Evolutionary conservation across 2,888 invertebrate species (phyloP).

Genomic region (Lasioglossum pauxillum): DNA sequence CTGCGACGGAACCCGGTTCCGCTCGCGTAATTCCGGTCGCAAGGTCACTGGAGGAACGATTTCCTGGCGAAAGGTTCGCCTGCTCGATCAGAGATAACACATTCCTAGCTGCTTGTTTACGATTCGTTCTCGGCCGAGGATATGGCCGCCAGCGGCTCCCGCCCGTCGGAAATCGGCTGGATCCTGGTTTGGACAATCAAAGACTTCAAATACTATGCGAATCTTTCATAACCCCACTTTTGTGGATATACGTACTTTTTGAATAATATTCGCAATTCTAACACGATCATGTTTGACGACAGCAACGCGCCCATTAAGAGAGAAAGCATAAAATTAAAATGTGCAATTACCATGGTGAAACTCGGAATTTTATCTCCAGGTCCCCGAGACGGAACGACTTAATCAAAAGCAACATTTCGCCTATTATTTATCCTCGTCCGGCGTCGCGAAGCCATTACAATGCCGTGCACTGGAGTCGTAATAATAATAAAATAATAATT

Average conservation of each 20-base stretch:
- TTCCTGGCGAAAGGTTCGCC: not conserved
- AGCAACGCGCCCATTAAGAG: not conserved
- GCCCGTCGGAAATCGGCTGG: not conserved
- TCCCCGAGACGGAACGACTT: not conserved
- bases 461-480: not conserved
- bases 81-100: not conserved
- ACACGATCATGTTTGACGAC: no score
- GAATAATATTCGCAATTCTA: not conserved
- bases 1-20: constrained; percentile 43
- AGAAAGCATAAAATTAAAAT: not conserved
- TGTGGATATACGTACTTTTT: not conserved
- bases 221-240: not conserved
- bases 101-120: not conserved
- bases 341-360: not conserved
- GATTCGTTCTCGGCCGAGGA: not conserved
- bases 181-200: not conserved
- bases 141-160: not conserved
- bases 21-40: constrained; percentile 50
- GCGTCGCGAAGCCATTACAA: not conserved
- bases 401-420: not conserved
- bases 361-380: not conserved
- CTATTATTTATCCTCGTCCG: not conserved
- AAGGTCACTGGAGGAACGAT: constrained; percentile 38
- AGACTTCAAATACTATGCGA: not conserved
- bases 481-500: constrained; percentile 6